These are phyloP conservation scores for Drosophila parvula DNA, from an alignment of 1,140 invertebrate genomes.

Conservation along the genomic window DNA sequence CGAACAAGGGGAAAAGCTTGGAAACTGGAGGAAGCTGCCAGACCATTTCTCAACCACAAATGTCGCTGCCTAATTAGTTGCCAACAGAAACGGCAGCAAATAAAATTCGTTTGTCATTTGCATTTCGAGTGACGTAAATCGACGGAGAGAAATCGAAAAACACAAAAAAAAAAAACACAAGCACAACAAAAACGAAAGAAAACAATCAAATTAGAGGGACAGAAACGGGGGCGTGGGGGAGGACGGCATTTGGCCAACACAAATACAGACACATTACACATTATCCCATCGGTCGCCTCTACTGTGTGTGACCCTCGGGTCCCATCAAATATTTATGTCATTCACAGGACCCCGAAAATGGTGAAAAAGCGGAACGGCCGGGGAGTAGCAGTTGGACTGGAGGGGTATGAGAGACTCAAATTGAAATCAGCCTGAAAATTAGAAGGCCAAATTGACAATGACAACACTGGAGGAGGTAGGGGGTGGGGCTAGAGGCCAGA, in stretches of 20 bases:
- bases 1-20: not conserved
- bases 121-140: slow-evolving; percentile 72
- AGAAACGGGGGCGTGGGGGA: not conserved
- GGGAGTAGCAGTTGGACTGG: not conserved
- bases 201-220: slow-evolving; percentile 66
- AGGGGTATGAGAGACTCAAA: slow-evolving; percentile 34
- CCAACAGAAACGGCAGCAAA: slow-evolving; percentile 51
- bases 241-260: slow-evolving; percentile 43
- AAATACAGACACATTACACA: slow-evolving; percentile 56
- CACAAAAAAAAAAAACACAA: slow-evolving; percentile 7
- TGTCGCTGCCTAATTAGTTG: slow-evolving; percentile 74
- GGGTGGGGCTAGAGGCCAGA: not conserved
- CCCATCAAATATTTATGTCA: slow-evolving; percentile 61
- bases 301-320: slow-evolving; percentile 27
- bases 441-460: slow-evolving; percentile 73
- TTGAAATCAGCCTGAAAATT: slow-evolving; percentile 73
- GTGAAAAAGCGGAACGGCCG: not conserved
- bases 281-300: slow-evolving; percentile 28
- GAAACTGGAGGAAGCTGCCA: no score
- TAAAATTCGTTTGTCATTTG: slow-evolving; percentile 69
- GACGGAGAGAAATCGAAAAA: slow-evolving; percentile 31
- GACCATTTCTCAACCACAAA: slow-evolving; percentile 64
- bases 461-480: slow-evolving; percentile 35
- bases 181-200: slow-evolving; percentile 15
- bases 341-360: slow-evolving; percentile 37